phyloP scores from a whole-genome alignment of 2,797 vertebrate species.

The Brachyrhaphis roseni region DNA sequence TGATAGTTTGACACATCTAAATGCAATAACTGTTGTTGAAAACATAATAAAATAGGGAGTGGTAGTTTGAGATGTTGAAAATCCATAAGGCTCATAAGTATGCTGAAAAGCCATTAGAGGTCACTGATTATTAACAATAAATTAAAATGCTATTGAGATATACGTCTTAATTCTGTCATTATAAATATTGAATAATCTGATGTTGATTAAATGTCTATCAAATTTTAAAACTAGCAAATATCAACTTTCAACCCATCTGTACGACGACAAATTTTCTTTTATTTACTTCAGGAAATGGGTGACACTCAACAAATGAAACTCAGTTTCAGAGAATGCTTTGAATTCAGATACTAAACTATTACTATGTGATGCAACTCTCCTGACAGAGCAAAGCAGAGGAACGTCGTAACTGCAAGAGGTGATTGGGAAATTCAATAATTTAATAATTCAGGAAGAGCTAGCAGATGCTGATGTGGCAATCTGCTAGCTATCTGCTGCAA shows the following conservation, averaged over 20 bases:
- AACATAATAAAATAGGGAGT: neutral
- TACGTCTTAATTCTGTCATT: neutral
- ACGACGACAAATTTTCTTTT: neutral
- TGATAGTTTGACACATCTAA: neutral
- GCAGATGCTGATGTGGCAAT: neutral
- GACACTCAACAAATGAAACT: neutral
- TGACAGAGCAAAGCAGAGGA: neutral
- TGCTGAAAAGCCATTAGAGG: neutral
- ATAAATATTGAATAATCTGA: neutral
- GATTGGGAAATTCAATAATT: conserved; percentile 4
- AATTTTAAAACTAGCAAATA: neutral
- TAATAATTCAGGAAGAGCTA: neutral
- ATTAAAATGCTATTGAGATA: neutral
- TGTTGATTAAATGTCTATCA: neutral
- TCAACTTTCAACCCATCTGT: neutral
- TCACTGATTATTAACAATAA: neutral
- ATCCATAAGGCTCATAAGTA: neutral
- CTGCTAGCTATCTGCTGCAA: neutral
- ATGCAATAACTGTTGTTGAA: neutral
- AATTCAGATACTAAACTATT: neutral
- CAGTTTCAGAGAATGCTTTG: neutral
- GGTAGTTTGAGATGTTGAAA: neutral
- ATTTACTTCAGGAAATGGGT: neutral
- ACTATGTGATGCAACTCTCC: neutral
- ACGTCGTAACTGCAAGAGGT: neutral